Percentiles rank a stretch among this genome's conserved stretches.
Conservation (phyloP, 2,113 vertebrate genomes). For the Ammodramus savannarum region DNA sequence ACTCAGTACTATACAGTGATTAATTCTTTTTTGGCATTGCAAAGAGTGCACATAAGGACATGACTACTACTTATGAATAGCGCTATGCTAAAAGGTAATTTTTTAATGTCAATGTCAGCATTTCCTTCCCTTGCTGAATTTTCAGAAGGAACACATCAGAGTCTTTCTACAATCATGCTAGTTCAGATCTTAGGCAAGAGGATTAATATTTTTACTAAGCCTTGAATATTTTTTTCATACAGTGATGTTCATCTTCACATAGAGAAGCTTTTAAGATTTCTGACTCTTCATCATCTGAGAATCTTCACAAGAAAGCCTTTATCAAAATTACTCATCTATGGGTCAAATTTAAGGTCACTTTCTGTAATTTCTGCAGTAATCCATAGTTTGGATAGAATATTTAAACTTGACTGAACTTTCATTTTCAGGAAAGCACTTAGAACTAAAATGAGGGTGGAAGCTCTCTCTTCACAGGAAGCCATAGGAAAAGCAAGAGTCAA, state of each 20-base stretch:
- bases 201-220: neutral
- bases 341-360: neutral
- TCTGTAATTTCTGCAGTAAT: neutral
- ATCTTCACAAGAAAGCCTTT: neutral
- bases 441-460: neutral
- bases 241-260: neutral
- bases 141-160: neutral
- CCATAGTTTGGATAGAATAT: neutral
- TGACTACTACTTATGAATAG: neutral
- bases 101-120: neutral
- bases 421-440: neutral
- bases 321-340: neutral
- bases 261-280: neutral
- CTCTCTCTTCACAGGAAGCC: neutral
- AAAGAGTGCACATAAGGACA: neutral
- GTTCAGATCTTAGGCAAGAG: neutral
- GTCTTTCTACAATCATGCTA: neutral
- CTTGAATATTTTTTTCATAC: neutral
- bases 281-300: neutral
- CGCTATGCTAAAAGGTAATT: neutral
- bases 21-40: neutral
- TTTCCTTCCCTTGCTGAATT: neutral
- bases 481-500: neutral
- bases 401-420: neutral
- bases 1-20: neutral